Evolutionary conservation across 2,888 invertebrate genomes (phyloP), one percentile per base, ranked within the genome.

Genomic region (Pristionchus mayeri): DNA sequence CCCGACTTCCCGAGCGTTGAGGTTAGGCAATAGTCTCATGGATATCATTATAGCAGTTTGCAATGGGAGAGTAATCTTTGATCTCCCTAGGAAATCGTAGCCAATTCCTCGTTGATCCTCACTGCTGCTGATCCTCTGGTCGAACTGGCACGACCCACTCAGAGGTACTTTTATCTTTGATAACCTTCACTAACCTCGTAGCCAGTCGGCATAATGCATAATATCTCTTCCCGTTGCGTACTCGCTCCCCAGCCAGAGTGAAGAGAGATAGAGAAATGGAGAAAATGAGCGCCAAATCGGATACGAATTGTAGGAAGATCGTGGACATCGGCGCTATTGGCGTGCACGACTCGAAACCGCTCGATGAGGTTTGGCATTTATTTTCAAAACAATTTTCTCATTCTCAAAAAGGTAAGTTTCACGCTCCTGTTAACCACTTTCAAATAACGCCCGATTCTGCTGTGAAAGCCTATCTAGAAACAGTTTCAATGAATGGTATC

Each of bases 251-350:
- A 54, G 54, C 7, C 54, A 54, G n/a, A 16, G 54, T 54, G 54
- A 4, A 54, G 54, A 48, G 48, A 48, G 11, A 16, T 16, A 11
- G 48, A 11, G 48, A 16, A 54, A 54, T 54, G 54, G 54, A 21
- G 54, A 21, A 4, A 54, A 4, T 21, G 4, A 54, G 7, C 44
- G 13, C 13, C 13, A 6, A 13, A 44, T 9, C 44, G 44, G 44
- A 44, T 13, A 44, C 44, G 44, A 44, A 44, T 44, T 71, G 24
- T 40, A 71, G 71, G n/a, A 78, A 78, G 11, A 40, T 78, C 34
- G 40, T 78, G n/a, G 76, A 78, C 34, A 78, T 78, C 30, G 76
- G 76, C 0, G 76, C 76, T 2, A 78, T 78, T 16, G 76, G 76
- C 24, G 76, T 78, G 9, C 48, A 50, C 16, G 76, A 78, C 6